Evolutionary conservation across 2,888 invertebrate genomes (phyloP).

Genomic region (Syrphus vitripennis): DNA sequence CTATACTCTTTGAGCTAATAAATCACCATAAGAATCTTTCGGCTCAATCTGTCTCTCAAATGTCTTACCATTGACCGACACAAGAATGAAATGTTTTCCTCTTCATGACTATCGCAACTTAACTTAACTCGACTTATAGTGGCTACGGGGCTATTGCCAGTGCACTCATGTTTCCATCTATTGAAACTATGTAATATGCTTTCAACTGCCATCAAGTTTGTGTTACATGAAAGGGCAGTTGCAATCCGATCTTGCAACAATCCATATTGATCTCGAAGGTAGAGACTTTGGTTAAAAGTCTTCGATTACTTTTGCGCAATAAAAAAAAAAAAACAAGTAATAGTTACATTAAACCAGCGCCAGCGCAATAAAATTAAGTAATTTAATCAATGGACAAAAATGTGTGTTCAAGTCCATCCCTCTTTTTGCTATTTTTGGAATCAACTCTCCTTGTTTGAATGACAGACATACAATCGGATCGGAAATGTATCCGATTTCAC

Average conservation of each 20-base stretch:
- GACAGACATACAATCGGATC: slow-evolving; percentile 58
- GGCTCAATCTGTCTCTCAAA: slow-evolving; percentile 11
- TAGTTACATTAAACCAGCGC: neutral
- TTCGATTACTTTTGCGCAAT: slow-evolving; percentile 28
- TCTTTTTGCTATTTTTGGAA: slow-evolving; percentile 38
- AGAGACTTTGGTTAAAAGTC: slow-evolving; percentile 15
- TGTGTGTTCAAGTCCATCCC: slow-evolving; percentile 37
- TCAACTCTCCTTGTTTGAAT: slow-evolving; percentile 26
- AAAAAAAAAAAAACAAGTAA: neutral
- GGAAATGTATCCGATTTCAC: slow-evolving; percentile 60
- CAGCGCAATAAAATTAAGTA: slow-evolving; percentile 23
- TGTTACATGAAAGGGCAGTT: slow-evolving; percentile 56
- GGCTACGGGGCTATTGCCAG: neutral
- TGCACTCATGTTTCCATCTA: neutral
- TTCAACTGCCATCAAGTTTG: neutral
- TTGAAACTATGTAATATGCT: neutral
- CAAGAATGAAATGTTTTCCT: slow-evolving; percentile 35
- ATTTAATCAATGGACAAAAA: slow-evolving; percentile 27
- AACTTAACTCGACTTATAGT: no score
- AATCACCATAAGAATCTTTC: slow-evolving; percentile 48
- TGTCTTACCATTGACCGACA: slow-evolving; percentile 43
- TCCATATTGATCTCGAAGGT: slow-evolving; percentile 30
- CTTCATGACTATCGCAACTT: neutral
- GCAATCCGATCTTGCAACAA: slow-evolving; percentile 6
- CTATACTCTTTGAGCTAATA: slow-evolving; percentile 7